Evolutionary conservation across 2,797 vertebrate genomes (phyloP), one percentile per base, ranked within the genome.

Genomic region (Darevskia nairensis): DNA sequence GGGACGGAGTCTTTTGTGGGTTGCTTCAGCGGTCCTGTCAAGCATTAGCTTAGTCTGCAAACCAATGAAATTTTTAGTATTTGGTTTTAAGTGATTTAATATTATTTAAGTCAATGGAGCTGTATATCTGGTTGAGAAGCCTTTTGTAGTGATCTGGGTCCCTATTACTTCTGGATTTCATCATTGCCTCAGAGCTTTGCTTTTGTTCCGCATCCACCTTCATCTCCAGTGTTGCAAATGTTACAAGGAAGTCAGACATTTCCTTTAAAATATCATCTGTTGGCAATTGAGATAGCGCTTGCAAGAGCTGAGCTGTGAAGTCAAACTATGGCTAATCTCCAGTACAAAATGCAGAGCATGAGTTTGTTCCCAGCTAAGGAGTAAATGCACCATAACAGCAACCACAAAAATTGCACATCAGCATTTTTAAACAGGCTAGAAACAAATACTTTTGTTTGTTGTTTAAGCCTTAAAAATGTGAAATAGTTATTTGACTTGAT

Each of bases 61-160:
- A 8, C 44, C 50, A 71, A 55, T 46, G 21, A 25, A 90, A 50
- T 81, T n/a, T 64, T 64, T 64, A 88, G 50, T 3, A 89, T 71
- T 89, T 86, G 82, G 3, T 84, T 90, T 81, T 85, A 88, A 87
- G 21, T 68, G 66, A 86, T 86, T 68, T 79, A 41, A 84, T 69
- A 25, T 69, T 55, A 8, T 35, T 41, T 55, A 41, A 84, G 35
- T 59, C 27, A 71, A 68, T n/a, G 46, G 32, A 29, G 13, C 64
- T 76, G 8, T 69, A 4, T 66, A 27, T 50, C 29, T 66, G 29
- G n/a, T 25, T 66, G 59, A 80, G 23, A 15, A 76, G 13, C 10
- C 29, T 66, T 46, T 46, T 27, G 17, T 76, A 44, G 7, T 61
- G 19, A 88, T 71, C 64, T 68, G 17, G 23, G 4, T 41, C 11